Evolutionary conservation across 2,113 vertebrate species (phyloP).

Genomic region (Malurus cyaneus): DNA sequence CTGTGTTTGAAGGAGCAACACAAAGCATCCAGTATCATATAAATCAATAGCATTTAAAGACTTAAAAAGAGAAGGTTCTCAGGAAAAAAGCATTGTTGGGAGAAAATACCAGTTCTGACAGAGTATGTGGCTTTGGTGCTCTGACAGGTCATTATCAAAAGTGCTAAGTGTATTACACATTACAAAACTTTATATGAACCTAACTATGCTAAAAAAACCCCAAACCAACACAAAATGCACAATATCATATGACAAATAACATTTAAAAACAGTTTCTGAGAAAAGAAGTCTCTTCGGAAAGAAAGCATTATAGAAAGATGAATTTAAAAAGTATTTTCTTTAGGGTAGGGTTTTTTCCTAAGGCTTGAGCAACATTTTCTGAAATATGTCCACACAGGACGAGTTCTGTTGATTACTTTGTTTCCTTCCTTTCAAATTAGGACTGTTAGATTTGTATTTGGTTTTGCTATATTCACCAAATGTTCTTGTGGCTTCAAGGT

Average conservation of each 20-base stretch:
- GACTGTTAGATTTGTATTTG: neutral
- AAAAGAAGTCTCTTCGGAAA: neutral
- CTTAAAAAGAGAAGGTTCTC: neutral
- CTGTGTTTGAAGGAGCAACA: neutral
- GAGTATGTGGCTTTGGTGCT: neutral
- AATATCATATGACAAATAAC: neutral
- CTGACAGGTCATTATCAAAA: neutral
- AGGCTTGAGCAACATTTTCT: neutral
- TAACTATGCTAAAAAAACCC: neutral
- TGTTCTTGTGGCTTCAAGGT: neutral
- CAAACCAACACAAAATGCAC: accelerated
- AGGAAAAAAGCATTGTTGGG: neutral
- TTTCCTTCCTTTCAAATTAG: neutral
- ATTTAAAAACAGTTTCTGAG: neutral
- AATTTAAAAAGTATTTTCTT: neutral
- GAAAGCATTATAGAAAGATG: neutral
- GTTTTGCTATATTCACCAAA: neutral
- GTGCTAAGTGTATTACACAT: neutral
- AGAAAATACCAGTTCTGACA: neutral
- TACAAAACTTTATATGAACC: neutral
- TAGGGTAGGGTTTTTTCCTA: neutral
- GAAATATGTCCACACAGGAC: neutral
- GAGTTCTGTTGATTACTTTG: neutral
- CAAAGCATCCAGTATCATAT: neutral
- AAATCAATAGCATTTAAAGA: neutral